A percentile compares a stretch with the other conserved stretches of the same genome.
phyloP scores from a whole-genome alignment of 2,113 vertebrate species.

The Petroica traversi region DNA sequence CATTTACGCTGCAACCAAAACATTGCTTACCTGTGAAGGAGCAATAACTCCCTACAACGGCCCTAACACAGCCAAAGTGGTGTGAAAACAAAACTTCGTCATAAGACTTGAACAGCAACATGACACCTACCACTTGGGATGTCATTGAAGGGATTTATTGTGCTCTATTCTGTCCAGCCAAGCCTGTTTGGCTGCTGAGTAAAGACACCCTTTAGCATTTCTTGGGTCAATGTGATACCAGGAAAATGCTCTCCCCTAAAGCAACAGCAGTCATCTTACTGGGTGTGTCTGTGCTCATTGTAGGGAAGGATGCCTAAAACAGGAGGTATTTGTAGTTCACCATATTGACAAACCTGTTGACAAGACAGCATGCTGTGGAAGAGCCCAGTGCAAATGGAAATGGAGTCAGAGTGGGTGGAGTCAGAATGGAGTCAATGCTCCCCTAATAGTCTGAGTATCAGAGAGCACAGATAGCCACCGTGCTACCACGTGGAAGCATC shows the following conservation, averaged over 20 bases:
- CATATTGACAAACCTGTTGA: background rate
- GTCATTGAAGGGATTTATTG: background rate
- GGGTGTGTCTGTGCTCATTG: background rate
- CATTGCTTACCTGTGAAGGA: background rate
- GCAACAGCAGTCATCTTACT: rapidly evolving
- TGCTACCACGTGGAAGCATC: background rate
- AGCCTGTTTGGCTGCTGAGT: background rate
- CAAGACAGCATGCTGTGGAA: background rate
- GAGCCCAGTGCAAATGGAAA: background rate
- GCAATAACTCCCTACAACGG: background rate
- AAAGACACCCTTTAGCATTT: background rate
- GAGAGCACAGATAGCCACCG: background rate
- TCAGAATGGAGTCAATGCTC: background rate
- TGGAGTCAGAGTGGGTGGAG: background rate
- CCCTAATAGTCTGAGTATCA: background rate
- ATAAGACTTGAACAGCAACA: background rate
- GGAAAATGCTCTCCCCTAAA: background rate
- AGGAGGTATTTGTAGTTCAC: background rate
- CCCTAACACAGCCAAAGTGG: background rate
- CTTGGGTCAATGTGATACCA: background rate
- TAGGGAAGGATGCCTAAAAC: background rate
- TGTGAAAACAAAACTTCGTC: background rate
- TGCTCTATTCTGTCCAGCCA: background rate
- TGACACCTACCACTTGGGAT: background rate
- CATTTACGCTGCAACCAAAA: background rate